A percentile compares a stretch with the other conserved stretches of the same genome.
Conservation (phyloP, 1,140 invertebrate genomes). For the Epicauta chinensis region DNA sequence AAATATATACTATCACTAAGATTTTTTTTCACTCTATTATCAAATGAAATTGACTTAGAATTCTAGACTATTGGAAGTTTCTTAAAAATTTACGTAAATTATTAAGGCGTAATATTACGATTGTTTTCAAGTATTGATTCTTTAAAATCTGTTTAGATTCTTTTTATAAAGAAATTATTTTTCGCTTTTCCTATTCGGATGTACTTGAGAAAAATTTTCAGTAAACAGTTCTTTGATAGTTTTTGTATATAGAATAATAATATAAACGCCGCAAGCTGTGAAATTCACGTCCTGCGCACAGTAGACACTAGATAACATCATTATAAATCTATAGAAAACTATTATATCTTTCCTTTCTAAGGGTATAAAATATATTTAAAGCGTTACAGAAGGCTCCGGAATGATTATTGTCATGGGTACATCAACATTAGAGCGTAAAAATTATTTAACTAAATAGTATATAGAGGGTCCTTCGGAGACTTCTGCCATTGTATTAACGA, state of each 20-base stretch:
- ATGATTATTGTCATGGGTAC: conserved; percentile 19
- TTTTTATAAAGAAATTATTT: no score
- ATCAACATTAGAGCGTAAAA: conserved; percentile 6
- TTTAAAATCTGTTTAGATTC: no score
- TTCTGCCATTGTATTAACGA: conserved; percentile 9
- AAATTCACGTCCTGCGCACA: conserved; percentile 24
- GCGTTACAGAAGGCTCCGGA: conserved; percentile 23
- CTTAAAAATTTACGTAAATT: no score
- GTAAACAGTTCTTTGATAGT: no score
- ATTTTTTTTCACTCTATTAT: no score
- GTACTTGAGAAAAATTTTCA: no score
- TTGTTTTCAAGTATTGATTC: no score
- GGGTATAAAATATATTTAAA: conserved; percentile 38
- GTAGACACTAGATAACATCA: conserved; percentile 35
- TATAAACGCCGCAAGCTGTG: conserved; percentile 10
- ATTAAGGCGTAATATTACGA: no score
- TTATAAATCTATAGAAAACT: conserved; percentile 39
- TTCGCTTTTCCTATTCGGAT: no score
- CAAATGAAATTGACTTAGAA: no score
- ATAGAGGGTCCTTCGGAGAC: conserved; percentile 15
- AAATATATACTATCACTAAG: no score
- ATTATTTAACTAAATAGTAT: conserved; percentile 2
- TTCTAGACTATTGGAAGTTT: no score
- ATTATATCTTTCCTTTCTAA: conserved; percentile 32
- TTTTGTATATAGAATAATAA: neutral